Percentiles rank a stretch among this genome's conserved stretches.
Evolutionary conservation across 1,140 invertebrate genomes (phyloP).

Genomic region (Chlorops oryzae): DNA sequence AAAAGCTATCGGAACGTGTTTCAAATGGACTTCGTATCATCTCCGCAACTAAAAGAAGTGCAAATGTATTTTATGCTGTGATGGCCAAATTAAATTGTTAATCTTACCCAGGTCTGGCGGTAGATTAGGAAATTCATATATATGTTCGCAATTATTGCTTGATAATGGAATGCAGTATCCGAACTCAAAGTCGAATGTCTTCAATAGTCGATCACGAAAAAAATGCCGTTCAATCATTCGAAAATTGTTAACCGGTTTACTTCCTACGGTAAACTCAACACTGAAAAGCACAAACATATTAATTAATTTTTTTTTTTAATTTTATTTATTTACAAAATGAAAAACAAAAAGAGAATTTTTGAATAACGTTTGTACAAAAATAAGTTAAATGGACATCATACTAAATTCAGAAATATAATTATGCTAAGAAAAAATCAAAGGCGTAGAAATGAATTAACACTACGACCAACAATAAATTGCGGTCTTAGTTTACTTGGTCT

Average conservation of each 20-base stretch:
- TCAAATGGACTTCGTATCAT: slow-evolving; percentile 96
- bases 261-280: slow-evolving; percentile 94
- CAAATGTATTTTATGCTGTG: too few species aligned
- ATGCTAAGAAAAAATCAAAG: too few species aligned
- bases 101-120: slow-evolving; percentile 79
- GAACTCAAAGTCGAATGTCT: slow-evolving; percentile 99
- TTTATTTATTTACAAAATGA: too few species aligned
- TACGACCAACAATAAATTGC: too few species aligned
- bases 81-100: too few species aligned
- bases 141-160: slow-evolving; percentile 96
- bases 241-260: slow-evolving; percentile 88
- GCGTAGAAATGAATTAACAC: too few species aligned
- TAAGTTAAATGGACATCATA: too few species aligned
- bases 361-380: too few species aligned
- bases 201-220: slow-evolving; percentile 87
- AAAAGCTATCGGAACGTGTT: slow-evolving; percentile 96
- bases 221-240: slow-evolving; percentile 98
- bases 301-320: too few species aligned
- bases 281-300: slow-evolving; percentile 51
- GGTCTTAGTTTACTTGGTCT: too few species aligned
- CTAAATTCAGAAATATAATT: too few species aligned
- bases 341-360: too few species aligned
- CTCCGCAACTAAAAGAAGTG: slow-evolving; percentile 79
- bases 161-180: slow-evolving; percentile 98
- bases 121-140: slow-evolving; percentile 95